Percentiles rank a stretch among this genome's conserved stretches.
These are phyloP conservation scores for Xiphorhynchus erythropygius DNA, from an alignment of 2,797 vertebrate genomes.

Conservation along the genomic window DNA sequence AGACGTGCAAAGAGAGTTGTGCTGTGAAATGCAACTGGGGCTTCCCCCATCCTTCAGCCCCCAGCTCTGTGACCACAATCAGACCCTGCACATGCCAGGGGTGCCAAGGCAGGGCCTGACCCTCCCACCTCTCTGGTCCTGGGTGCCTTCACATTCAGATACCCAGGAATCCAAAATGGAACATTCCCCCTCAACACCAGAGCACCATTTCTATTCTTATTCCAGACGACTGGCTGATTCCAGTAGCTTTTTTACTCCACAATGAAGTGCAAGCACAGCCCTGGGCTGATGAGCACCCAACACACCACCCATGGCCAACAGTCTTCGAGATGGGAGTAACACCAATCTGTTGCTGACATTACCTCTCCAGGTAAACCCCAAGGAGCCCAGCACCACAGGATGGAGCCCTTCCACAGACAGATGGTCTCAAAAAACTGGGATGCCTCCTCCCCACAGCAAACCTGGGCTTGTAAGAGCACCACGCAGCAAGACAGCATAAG, in stretches of 20 bases:
- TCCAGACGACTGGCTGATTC: background rate
- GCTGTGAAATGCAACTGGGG: background rate
- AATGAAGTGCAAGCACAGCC: background rate
- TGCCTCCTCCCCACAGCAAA: background rate
- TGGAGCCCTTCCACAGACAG: background rate
- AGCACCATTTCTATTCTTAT: background rate
- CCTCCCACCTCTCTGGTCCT: background rate
- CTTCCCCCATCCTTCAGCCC: background rate
- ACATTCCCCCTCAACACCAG: background rate
- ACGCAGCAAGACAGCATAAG: background rate
- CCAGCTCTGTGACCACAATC: background rate
- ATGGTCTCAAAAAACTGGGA: background rate
- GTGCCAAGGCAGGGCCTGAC: background rate
- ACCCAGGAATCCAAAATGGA: background rate
- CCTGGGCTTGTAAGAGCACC: background rate
- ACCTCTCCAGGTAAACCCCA: background rate
- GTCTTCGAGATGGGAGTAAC: background rate
- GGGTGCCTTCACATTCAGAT: background rate
- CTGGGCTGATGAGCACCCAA: background rate
- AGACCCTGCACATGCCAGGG: rapidly evolving
- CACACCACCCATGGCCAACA: rapidly evolving
- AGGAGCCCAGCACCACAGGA: background rate
- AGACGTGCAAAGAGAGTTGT: background rate
- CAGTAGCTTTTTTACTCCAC: background rate
- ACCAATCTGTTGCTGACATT: rapidly evolving